Evolutionary conservation across 1,140 invertebrate species (phyloP).

Genomic region (Caenorhabditis brenneri): DNA sequence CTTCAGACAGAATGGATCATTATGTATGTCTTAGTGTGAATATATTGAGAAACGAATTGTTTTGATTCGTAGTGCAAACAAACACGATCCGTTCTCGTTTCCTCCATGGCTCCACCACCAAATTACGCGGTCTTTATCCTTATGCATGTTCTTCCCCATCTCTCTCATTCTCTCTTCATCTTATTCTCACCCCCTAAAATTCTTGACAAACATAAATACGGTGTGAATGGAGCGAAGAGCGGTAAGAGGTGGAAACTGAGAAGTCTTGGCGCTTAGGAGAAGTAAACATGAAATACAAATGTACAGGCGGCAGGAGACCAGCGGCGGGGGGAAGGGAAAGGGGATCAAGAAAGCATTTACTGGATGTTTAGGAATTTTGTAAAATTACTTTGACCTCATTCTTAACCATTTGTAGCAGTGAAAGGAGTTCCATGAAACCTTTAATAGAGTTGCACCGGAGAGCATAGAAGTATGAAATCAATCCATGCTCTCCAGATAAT

Average conservation of each 20-base stretch:
- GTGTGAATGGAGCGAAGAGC: background rate
- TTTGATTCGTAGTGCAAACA: constrained; percentile 40
- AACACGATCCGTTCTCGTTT: constrained; percentile 18
- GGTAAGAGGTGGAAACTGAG: constrained; percentile 8
- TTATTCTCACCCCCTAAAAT: background rate
- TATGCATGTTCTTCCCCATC: background rate
- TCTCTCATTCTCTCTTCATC: no score
- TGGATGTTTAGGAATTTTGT: background rate
- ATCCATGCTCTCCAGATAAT: no score
- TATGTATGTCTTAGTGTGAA: background rate
- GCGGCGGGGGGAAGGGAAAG: no score
- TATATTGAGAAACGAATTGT: background rate
- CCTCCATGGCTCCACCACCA: constrained; percentile 2
- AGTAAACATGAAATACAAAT: constrained; percentile 42
- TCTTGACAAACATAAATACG: constrained; percentile 6
- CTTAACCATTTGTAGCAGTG: background rate
- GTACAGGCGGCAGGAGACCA: background rate
- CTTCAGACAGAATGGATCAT: background rate
- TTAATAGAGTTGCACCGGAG: no score
- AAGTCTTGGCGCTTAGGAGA: constrained; percentile 23
- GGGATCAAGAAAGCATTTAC: constrained; percentile 13
- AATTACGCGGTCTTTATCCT: constrained; percentile 34
- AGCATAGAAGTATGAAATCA: no score
- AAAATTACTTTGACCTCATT: constrained; percentile 29
- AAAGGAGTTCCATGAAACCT: background rate